Evolutionary conservation across 2,113 vertebrate species (phyloP).

Genomic region (Cairina moschata): DNA sequence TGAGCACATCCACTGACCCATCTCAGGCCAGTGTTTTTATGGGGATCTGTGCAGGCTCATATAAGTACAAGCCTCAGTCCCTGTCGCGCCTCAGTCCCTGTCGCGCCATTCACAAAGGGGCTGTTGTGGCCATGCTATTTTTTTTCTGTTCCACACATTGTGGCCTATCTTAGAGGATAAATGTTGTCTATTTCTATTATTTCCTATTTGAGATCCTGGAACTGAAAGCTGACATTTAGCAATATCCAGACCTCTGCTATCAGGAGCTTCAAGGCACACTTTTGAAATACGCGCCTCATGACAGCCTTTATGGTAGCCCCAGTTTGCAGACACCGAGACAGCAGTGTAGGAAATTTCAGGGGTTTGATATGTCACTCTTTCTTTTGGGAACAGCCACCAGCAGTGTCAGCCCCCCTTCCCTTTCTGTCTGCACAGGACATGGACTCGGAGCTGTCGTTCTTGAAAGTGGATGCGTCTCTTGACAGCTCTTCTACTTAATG

Average conservation of each 20-base stretch:
- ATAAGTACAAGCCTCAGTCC: constrained; percentile 52
- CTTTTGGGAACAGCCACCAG: background rate
- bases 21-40: constrained; percentile 32
- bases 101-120: constrained; percentile 60
- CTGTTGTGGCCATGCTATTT: background rate
- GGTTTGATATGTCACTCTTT: background rate
- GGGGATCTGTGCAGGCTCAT: constrained; percentile 6
- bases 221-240: background rate
- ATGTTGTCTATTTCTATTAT: constrained; percentile 40
- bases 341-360: background rate
- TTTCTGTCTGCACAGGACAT: background rate
- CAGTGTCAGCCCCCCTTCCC: background rate
- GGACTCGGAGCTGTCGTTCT: background rate
- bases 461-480: background rate
- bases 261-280: background rate
- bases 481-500: background rate
- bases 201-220: constrained; percentile 26
- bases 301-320: background rate
- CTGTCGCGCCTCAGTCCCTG: constrained; percentile 60
- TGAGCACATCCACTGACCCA: constrained; percentile 51
- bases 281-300: background rate
- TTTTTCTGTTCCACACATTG: constrained; percentile 30
- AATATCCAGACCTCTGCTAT: background rate
- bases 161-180: constrained; percentile 41
- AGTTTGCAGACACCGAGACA: background rate